These are phyloP conservation scores for Solenodon paradoxus DNA, from an alignment of 2,113 vertebrate genomes.

Conservation along the genomic window DNA sequence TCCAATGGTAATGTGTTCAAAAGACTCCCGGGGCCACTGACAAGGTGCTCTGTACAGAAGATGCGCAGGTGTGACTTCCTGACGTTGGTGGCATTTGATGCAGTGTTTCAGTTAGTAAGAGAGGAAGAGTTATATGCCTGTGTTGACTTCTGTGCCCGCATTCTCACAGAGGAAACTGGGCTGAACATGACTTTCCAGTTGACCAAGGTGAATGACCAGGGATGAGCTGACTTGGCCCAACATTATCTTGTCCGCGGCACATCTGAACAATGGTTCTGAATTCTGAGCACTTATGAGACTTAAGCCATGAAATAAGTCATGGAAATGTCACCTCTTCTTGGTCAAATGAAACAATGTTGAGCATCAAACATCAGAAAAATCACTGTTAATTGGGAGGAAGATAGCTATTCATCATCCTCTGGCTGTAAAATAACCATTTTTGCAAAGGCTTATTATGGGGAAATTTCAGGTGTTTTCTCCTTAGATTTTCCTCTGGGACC, in stretches of 20 bases:
- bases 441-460: neutral
- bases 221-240: neutral
- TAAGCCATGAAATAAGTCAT: neutral
- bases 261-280: neutral
- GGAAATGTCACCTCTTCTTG: neutral
- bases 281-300: neutral
- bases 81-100: neutral
- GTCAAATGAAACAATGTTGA: neutral
- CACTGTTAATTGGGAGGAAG: neutral
- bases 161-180: neutral
- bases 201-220: neutral
- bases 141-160: neutral
- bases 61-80: neutral
- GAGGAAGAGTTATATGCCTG: neutral
- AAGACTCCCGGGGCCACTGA: neutral
- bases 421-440: constrained; percentile 1
- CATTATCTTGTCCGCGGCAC: neutral
- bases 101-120: constrained; percentile 1
- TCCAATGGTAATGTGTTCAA: neutral
- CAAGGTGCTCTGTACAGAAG: neutral
- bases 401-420: neutral
- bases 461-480: neutral
- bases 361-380: neutral
- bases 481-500: neutral
- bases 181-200: neutral